phyloP scores from a whole-genome alignment of 2,797 vertebrate genomes.

The Hippocampus kuda region DNA sequence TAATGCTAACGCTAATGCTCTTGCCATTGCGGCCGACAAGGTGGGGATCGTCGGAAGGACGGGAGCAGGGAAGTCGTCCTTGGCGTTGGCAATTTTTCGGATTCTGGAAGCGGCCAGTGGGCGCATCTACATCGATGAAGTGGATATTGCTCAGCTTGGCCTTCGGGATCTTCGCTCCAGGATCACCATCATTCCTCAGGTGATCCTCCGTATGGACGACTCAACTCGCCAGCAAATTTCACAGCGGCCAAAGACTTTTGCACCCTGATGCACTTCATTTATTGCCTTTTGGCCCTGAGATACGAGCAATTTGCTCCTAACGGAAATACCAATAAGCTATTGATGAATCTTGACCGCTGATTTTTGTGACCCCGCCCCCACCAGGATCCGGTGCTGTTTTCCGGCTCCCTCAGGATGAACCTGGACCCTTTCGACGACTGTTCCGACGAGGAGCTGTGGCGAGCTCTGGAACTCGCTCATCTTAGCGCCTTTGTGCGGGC shows the following conservation, averaged over 20 bases:
- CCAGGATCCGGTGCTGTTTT: constrained; percentile 87
- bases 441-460: constrained; percentile 82
- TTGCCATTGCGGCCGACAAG: too few relatives aligned
- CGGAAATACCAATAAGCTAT: background rate
- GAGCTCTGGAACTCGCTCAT: constrained; percentile 83
- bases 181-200: constrained; percentile 81
- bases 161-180: constrained; percentile 87
- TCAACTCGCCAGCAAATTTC: too few relatives aligned
- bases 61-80: constrained; percentile 78
- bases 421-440: constrained; percentile 83
- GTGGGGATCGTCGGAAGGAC: constrained; percentile 22
- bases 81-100: constrained; percentile 82
- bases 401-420: constrained; percentile 86
- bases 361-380: background rate
- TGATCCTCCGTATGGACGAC: background rate
- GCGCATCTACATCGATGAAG: constrained; percentile 81
- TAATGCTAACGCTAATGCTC: background rate
- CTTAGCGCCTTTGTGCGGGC: constrained; percentile 73
- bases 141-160: constrained; percentile 84
- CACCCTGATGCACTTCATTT: too few relatives aligned
- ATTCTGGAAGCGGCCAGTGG: constrained; percentile 82
- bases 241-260: too few relatives aligned
- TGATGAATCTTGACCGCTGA: background rate
- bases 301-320: background rate
- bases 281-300: too few relatives aligned